These are phyloP conservation scores for Eristalis tenax DNA, from an alignment of 2,888 invertebrate species.

Conservation along the genomic window DNA sequence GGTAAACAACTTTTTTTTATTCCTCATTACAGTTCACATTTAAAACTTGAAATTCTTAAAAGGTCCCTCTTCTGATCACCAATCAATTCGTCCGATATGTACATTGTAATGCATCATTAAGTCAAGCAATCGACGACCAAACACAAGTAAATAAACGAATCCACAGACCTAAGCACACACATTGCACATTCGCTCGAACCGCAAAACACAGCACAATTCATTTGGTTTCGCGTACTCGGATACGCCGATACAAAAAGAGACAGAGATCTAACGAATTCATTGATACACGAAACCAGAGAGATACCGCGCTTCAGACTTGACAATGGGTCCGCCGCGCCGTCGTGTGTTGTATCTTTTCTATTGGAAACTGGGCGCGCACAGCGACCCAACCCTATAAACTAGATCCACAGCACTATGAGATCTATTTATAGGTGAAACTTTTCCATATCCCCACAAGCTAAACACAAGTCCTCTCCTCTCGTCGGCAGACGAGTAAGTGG, in stretches of 20 bases:
- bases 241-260: neutral
- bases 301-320: conserved; percentile 26
- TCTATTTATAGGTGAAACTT: conserved; percentile 58
- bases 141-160: conserved; percentile 22
- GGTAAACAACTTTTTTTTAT: too few species aligned
- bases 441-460: conserved; percentile 15
- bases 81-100: neutral
- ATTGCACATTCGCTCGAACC: conserved; percentile 58
- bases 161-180: conserved; percentile 27
- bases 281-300: conserved; percentile 35
- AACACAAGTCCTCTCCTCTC: neutral
- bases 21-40: conserved; percentile 47
- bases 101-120: conserved; percentile 56
- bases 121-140: conserved; percentile 21
- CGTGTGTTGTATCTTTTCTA: conserved; percentile 1
- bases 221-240: neutral
- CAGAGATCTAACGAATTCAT: conserved; percentile 41
- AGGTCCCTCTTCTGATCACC: conserved; percentile 30
- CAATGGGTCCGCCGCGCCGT: conserved; percentile 30
- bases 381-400: conserved; percentile 56
- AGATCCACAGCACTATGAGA: conserved; percentile 13
- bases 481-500: neutral
- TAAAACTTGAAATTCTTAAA: conserved; percentile 50
- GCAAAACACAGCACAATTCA: conserved; percentile 9
- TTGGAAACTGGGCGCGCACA: conserved; percentile 25